A percentile compares a stretch with the other conserved stretches of the same genome.
Evolutionary conservation across 2,888 invertebrate species (phyloP).

Genomic region (Plebejus argus): DNA sequence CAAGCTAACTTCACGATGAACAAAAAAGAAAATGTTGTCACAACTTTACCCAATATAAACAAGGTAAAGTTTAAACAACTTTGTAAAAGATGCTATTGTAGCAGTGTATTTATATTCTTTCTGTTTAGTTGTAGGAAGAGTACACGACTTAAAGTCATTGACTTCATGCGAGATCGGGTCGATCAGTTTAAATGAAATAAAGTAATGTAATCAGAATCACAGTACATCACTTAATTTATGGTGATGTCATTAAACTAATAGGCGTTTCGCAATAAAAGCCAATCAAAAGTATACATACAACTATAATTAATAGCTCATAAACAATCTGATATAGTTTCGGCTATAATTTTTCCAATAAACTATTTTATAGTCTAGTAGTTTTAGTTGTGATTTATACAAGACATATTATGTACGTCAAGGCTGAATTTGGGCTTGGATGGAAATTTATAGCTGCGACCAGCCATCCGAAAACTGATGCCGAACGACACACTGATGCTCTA

Average conservation of each 20-base stretch:
- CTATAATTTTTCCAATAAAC: constrained; percentile 17
- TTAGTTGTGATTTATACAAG: constrained; percentile 57
- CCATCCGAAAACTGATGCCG: constrained; percentile 29
- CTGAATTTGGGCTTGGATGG: constrained; percentile 46
- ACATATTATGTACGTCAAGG: constrained; percentile 47
- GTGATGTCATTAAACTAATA: constrained; percentile 13
- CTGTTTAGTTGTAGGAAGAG: not conserved
- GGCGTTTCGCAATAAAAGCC: constrained; percentile 19
- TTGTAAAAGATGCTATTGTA: too few species aligned
- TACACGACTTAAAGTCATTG: not conserved
- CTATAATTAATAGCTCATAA: constrained; percentile 25
- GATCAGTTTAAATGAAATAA: constrained; percentile 5
- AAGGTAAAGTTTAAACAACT: too few species aligned
- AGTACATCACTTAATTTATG: constrained; percentile 2
- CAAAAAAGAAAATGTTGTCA: too few species aligned
- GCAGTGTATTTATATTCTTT: not conserved
- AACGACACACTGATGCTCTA: constrained; percentile 7
- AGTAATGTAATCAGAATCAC: constrained; percentile 6
- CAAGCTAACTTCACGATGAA: too few species aligned
- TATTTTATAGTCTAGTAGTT: constrained; percentile 7
- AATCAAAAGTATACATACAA: constrained; percentile 22
- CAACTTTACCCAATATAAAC: too few species aligned
- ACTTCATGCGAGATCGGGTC: not conserved
- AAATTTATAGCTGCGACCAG: constrained; percentile 43
- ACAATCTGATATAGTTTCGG: constrained; percentile 9